Base-by-base conservation (phyloP, 2,888 invertebrate genomes). In the Prosapia bicincta region DNA sequence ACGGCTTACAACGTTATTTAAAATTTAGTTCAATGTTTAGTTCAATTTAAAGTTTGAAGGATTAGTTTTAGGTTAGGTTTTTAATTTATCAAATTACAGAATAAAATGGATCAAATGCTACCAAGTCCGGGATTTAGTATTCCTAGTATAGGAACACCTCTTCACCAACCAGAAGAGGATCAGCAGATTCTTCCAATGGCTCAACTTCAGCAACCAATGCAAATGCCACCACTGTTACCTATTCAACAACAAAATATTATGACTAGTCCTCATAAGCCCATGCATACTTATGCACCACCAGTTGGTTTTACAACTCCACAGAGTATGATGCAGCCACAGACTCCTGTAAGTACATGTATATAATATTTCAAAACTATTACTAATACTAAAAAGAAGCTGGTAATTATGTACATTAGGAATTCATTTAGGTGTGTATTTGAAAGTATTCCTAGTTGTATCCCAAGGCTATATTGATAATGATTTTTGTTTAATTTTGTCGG, bases 101-200 rank as follows among this genome's bases (percentile, higher is more conserved):
- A n/a, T n/a, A n/a, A n/a, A n/a, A 95, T 95, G 95, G 95, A 96
- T 90, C 93, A 94, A 86, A 95, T 96, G 94, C 87, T 96, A 78
- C 93, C 93, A 28, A 96, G 95, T 86, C 96, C 96, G 24, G 94
- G 93, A 79, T 93, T 92, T 83, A 94, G 93, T 81, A 95, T 96
- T 85, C 95, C 95, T 79, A 95, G 95, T 82, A 94, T 96, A 84
- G 95, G 94, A 74, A 96, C 96, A 6, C 96, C 96, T 1, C 84
- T 95, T 20, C 95, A 96, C 87, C 95, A 95, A 82, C 94, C 94
- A 24, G 95, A 96, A 84, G 95, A 96, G 83, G 96, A 96, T 84
- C 95, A 96, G 84, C 92, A 94, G 84, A 96, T 96, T 81, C 88
- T 95, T 71, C 93, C 95, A 70, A 93, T 93, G 88, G 93, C 94